phyloP scores from a whole-genome alignment of 2,113 vertebrate genomes.

The Dasypus novemcinctus region DNA sequence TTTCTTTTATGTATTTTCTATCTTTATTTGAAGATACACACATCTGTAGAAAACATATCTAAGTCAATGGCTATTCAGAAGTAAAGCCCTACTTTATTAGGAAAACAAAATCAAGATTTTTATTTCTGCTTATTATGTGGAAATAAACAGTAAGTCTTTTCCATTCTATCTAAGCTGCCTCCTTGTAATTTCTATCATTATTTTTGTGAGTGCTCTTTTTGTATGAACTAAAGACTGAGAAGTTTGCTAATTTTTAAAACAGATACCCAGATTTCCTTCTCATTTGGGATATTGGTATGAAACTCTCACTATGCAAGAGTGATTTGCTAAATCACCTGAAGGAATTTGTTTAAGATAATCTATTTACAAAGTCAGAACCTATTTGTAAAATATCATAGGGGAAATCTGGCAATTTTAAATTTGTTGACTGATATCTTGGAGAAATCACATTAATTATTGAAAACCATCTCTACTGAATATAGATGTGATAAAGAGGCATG shows the following conservation, averaged over 20 bases:
- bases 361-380: background rate
- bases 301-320: background rate
- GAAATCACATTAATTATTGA: slow-evolving; percentile 17
- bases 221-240: background rate
- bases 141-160: slow-evolving; percentile 22
- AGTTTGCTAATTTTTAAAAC: slow-evolving; percentile 14
- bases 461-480: background rate
- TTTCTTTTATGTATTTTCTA: background rate
- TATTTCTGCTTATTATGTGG: background rate
- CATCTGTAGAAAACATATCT: background rate
- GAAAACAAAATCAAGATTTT: background rate
- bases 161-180: background rate
- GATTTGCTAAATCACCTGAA: slow-evolving; percentile 14
- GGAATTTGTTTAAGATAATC: background rate
- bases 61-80: background rate
- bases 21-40: background rate
- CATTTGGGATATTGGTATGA: background rate
- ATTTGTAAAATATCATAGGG: background rate
- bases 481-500: background rate
- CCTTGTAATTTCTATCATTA: background rate
- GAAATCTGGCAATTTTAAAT: background rate
- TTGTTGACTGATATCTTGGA: background rate
- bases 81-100: background rate
- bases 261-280: background rate
- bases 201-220: slow-evolving; percentile 14